phyloP scores from a whole-genome alignment of 2,888 invertebrate genomes.

The Cephus nigrinus region DNA sequence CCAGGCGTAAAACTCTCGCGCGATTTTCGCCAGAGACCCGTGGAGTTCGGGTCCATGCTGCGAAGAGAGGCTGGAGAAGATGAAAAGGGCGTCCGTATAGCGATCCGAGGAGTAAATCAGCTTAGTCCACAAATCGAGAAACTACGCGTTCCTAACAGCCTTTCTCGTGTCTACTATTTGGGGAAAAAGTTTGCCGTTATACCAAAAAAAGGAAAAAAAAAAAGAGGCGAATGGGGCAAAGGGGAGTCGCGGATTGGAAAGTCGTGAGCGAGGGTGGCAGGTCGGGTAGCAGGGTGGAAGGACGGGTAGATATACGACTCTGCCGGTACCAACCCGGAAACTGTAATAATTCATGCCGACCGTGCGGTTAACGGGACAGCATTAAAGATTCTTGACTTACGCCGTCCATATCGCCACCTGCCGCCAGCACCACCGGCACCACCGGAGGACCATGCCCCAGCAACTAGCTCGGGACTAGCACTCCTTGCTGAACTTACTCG shows the following conservation, averaged over 20 bases:
- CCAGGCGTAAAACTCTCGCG: slow-evolving; percentile 28
- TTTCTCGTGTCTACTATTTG: not conserved
- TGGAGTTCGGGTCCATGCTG: slow-evolving; percentile 24
- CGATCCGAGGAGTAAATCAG: slow-evolving; percentile 38
- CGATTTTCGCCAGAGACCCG: slow-evolving; percentile 26
- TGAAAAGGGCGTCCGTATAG: not conserved
- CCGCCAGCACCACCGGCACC: slow-evolving; percentile 5
- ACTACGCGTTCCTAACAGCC: slow-evolving; percentile 17
- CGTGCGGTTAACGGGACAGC: slow-evolving; percentile 48
- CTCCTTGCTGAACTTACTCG: not conserved
- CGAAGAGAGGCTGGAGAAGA: not conserved
- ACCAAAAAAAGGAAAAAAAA: not conserved
- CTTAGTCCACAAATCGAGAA: slow-evolving; percentile 36
- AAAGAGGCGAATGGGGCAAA: not conserved
- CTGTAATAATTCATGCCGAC: slow-evolving; percentile 51
- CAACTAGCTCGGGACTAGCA: not conserved
- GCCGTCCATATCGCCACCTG: slow-evolving; percentile 33
- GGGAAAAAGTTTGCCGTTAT: slow-evolving; percentile 7
- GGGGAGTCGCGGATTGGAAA: slow-evolving; percentile 2
- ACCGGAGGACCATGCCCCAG: not conserved
- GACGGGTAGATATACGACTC: slow-evolving; percentile 39
- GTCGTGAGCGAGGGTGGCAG: not conserved
- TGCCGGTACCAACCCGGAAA: slow-evolving; percentile 46
- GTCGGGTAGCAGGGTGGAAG: not conserved
- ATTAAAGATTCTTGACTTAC: slow-evolving; percentile 54